A percentile compares a stretch with the other conserved stretches of the same genome.
Evolutionary conservation across 2,113 vertebrate genomes (phyloP).

Genomic region (Salvelinus fontinalis): DNA sequence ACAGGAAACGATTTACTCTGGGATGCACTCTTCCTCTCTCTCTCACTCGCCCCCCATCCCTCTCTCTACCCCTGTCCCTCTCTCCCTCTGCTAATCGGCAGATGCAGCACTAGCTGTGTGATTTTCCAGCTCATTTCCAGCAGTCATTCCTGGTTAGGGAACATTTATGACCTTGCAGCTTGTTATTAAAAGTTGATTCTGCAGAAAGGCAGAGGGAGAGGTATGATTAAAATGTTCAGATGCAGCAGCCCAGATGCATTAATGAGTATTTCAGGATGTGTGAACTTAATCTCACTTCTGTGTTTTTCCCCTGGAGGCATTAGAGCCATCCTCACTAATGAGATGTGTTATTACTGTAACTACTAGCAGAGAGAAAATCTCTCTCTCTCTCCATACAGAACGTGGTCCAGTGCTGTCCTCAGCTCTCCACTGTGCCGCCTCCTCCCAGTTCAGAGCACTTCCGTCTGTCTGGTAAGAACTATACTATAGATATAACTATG

Average conservation of each 20-base stretch:
- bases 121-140: slow-evolving; percentile 44
- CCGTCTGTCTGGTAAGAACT: slow-evolving; percentile 57
- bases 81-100: slow-evolving; percentile 1
- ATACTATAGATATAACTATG: not conserved
- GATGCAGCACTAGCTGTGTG: slow-evolving; percentile 37
- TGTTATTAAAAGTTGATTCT: slow-evolving; percentile 56
- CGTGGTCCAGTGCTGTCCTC: slow-evolving; percentile 51
- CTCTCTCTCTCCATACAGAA: slow-evolving; percentile 34
- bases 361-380: slow-evolving; percentile 15
- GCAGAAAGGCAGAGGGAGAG: slow-evolving; percentile 33
- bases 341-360: slow-evolving; percentile 36
- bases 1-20: not conserved
- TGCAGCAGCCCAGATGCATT: slow-evolving; percentile 22
- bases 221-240: slow-evolving; percentile 57
- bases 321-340: slow-evolving; percentile 12
- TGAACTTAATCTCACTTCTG: not conserved
- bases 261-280: not conserved
- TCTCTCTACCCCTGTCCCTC: not conserved
- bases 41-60: not conserved
- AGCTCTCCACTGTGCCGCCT: slow-evolving; percentile 44
- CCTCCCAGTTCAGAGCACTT: slow-evolving; percentile 36
- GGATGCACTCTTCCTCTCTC: not conserved
- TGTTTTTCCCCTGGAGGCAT: slow-evolving; percentile 38
- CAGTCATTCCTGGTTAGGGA: slow-evolving; percentile 20
- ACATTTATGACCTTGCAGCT: slow-evolving; percentile 35